Conservation (phyloP, 2,888 invertebrate genomes). For the Seladonia tumulorum region DNA sequence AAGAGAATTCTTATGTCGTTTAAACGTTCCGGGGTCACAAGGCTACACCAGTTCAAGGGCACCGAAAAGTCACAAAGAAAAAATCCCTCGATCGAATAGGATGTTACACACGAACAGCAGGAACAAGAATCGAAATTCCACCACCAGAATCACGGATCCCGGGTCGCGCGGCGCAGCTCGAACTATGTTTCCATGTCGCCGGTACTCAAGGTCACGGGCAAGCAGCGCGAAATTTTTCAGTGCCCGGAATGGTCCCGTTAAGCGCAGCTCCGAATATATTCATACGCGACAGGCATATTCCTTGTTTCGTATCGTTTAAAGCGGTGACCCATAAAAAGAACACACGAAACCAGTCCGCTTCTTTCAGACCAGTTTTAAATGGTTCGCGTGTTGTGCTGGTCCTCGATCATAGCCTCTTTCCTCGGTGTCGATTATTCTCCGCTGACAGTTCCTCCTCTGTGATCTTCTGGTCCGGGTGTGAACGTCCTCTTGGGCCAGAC, state of each 20-base stretch:
- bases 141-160: background rate
- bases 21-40: background rate
- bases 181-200: slow-evolving; percentile 21
- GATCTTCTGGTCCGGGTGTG: background rate
- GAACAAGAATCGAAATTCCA: background rate
- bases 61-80: background rate
- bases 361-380: slow-evolving; percentile 38
- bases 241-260: slow-evolving; percentile 60
- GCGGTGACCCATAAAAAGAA: slow-evolving; percentile 30
- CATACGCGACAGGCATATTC: slow-evolving; percentile 22
- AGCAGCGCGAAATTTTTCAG: slow-evolving; percentile 37
- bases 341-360: slow-evolving; percentile 54
- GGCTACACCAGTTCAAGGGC: background rate
- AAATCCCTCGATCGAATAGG: too few species aligned
- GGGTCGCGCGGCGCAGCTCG: slow-evolving; percentile 22
- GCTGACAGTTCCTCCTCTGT: background rate
- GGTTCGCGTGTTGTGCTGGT: background rate
- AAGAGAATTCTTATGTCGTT: background rate
- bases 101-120: background rate
- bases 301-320: slow-evolving; percentile 27
- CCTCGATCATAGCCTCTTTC: slow-evolving; percentile 1
- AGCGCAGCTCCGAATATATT: slow-evolving; percentile 50
- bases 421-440: background rate
- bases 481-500: background rate
- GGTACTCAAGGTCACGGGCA: slow-evolving; percentile 44